These are phyloP conservation scores for Acanthoscelides obtectus DNA, from an alignment of 2,888 invertebrate genomes.

Conservation along the genomic window DNA sequence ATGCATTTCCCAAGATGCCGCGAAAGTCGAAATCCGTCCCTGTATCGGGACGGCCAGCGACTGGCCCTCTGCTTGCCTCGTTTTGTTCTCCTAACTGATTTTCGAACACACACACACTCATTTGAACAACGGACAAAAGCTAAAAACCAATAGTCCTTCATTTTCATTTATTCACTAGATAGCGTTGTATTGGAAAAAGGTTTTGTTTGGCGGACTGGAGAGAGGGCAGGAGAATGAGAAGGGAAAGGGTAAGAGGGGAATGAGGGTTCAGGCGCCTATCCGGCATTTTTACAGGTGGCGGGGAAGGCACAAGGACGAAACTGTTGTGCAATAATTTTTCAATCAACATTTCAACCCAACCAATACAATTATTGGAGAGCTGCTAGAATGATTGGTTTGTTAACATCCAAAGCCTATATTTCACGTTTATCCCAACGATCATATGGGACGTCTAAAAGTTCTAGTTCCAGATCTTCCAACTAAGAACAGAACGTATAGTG, in stretches of 20 bases:
- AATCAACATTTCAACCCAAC: too few species aligned
- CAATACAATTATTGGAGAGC: too few species aligned
- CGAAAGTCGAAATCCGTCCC: background rate
- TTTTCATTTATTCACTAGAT: slow-evolving; percentile 50
- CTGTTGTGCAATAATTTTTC: background rate
- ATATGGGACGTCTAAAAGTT: too few species aligned
- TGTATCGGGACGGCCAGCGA: slow-evolving; percentile 4
- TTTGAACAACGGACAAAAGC: slow-evolving; percentile 49
- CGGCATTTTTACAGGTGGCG: background rate
- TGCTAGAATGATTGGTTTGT: too few species aligned
- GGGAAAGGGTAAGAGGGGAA: slow-evolving; percentile 8
- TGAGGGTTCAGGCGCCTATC: background rate
- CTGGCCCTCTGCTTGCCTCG: slow-evolving; percentile 30
- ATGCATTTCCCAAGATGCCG: background rate
- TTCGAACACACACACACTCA: slow-evolving; percentile 42
- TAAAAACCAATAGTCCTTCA: slow-evolving; percentile 51
- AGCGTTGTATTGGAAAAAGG: slow-evolving; percentile 49
- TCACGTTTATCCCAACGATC: too few species aligned
- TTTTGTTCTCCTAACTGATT: slow-evolving; percentile 49
- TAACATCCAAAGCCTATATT: too few species aligned
- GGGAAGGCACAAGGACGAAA: background rate
- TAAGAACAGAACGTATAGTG: too few species aligned
- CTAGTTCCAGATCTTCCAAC: too few species aligned
- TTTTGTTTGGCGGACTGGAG: slow-evolving; percentile 42
- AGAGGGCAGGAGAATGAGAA: slow-evolving; percentile 27